phyloP scores from a whole-genome alignment of 1,140 invertebrate genomes.

The Plutomurus gul region DNA sequence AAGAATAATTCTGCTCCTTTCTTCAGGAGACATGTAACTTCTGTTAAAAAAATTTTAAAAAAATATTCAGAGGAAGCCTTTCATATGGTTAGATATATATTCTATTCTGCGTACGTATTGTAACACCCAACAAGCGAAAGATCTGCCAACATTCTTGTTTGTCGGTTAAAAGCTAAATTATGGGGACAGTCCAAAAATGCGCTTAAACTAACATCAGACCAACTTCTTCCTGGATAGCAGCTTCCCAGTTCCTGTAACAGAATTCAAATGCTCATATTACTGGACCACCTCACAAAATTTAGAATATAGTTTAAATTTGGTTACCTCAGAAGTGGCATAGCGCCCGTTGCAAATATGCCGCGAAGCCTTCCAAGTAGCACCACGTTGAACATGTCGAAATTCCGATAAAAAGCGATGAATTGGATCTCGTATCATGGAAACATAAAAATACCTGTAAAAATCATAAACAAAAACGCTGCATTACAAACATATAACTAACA shows the following conservation, averaged over 20 bases:
- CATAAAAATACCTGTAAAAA: slow-evolving; percentile 83
- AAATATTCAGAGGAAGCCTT: not conserved
- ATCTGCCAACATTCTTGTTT: slow-evolving; percentile 97
- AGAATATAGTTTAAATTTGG: slow-evolving; percentile 32
- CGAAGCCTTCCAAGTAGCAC: slow-evolving; percentile 91
- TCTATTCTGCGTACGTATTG: slow-evolving; percentile 63
- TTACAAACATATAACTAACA: too few species aligned
- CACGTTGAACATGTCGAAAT: slow-evolving; percentile 92
- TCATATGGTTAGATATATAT: not conserved
- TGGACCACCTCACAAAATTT: not conserved
- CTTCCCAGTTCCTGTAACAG: slow-evolving; percentile 68
- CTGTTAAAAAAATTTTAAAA: slow-evolving; percentile 49
- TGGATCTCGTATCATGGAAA: slow-evolving; percentile 91
- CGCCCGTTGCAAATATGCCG: slow-evolving; percentile 85
- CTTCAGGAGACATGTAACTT: slow-evolving; percentile 69
- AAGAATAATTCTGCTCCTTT: slow-evolving; percentile 80
- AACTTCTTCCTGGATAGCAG: slow-evolving; percentile 73
- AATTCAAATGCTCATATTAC: not conserved
- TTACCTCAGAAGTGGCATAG: slow-evolving; percentile 68
- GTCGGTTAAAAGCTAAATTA: slow-evolving; percentile 93
- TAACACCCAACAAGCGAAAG: slow-evolving; percentile 93
- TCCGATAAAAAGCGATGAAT: slow-evolving; percentile 88
- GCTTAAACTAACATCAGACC: slow-evolving; percentile 71
- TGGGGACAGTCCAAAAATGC: slow-evolving; percentile 87
- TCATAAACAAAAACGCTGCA: slow-evolving; percentile 33